These are phyloP conservation scores for Halisarca cf. caerulea DNA, from an alignment of 37 sponge, comb jelly and placozoan species.

Conservation along the genomic window DNA sequence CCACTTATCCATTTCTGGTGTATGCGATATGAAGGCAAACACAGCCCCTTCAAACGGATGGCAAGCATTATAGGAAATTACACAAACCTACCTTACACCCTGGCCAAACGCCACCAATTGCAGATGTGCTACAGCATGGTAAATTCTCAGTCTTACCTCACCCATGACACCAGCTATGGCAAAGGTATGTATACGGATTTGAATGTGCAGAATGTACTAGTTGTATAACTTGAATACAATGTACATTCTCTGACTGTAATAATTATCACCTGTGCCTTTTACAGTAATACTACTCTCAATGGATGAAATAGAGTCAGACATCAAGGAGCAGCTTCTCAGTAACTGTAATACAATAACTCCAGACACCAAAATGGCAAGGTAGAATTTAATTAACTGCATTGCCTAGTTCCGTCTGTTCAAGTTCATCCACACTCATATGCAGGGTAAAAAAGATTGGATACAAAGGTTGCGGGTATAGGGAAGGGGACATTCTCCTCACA, in stretches of 20 bases:
- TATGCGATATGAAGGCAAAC: conserved; percentile 10
- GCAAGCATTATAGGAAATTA: conserved; percentile 3
- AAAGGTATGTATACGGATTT: background rate
- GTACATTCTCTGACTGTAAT: background rate
- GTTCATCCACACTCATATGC: background rate
- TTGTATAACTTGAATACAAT: too few relatives aligned
- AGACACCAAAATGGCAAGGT: background rate
- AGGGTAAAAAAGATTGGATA: background rate
- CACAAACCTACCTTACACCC: background rate
- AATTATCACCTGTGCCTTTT: background rate
- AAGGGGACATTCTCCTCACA: background rate
- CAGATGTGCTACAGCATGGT: conserved; percentile 2
- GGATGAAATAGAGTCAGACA: background rate
- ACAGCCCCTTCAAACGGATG: background rate
- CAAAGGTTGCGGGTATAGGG: background rate
- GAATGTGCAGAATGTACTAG: background rate
- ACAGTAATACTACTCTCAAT: background rate
- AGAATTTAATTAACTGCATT: background rate
- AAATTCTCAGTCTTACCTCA: background rate
- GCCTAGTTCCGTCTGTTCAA: too few relatives aligned
- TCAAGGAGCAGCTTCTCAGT: background rate
- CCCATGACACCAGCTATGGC: background rate
- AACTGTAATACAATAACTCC: background rate
- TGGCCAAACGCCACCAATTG: conserved; percentile 8
- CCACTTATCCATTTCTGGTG: conserved; percentile 13